Evolutionary conservation across 2,888 invertebrate species (phyloP).

Genomic region (Tachina lurida): DNA sequence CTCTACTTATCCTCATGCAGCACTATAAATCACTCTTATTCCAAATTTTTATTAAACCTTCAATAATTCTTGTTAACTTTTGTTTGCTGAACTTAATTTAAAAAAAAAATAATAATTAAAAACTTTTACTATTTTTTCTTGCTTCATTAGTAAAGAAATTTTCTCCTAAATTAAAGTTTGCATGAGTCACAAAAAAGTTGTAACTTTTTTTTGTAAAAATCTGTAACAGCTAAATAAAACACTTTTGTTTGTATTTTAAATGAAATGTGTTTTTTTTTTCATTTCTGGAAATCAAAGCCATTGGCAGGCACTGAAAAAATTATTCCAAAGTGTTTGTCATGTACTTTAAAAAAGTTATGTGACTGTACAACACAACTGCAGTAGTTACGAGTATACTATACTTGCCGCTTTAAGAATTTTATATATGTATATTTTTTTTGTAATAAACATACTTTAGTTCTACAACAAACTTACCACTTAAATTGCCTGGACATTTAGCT

Average conservation of each 20-base stretch:
- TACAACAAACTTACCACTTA: constrained; percentile 26
- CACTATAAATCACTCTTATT: too few species aligned
- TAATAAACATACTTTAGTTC: constrained; percentile 11
- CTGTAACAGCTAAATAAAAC: constrained; percentile 39
- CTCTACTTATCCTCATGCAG: too few species aligned
- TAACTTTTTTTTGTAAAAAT: constrained; percentile 2
- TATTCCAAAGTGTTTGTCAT: constrained; percentile 22
- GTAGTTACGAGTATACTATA: not conserved
- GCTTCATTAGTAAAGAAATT: not conserved
- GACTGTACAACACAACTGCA: constrained; percentile 12
- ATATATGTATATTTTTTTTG: not conserved
- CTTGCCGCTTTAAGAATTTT: not conserved
- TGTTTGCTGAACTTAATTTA: not conserved
- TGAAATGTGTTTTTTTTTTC: constrained; percentile 5
- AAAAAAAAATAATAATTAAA: not conserved
- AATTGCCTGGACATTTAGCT: constrained; percentile 37
- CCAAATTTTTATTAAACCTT: too few species aligned
- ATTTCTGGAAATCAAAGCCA: constrained; percentile 16
- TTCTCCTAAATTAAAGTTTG: constrained; percentile 8
- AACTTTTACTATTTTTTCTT: not conserved
- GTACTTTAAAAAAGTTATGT: constrained; percentile 14
- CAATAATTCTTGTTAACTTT: too few species aligned
- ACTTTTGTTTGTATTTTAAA: constrained; percentile 20
- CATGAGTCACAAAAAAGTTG: not conserved
- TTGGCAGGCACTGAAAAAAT: constrained; percentile 40